These are phyloP conservation scores for Labroides dimidiatus DNA, from an alignment of 2,797 vertebrate genomes.

Conservation along the genomic window DNA sequence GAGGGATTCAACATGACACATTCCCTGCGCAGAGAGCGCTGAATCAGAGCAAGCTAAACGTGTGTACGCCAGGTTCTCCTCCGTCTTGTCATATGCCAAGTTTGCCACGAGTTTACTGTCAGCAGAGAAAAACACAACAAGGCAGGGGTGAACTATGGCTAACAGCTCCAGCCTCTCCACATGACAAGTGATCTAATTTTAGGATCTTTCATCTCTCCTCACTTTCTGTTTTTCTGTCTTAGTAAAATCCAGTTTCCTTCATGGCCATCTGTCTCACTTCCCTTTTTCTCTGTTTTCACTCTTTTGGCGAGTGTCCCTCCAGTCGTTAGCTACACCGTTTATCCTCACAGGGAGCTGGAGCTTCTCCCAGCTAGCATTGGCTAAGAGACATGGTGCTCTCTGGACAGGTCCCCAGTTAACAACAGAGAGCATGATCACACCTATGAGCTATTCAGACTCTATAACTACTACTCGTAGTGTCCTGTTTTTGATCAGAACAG, in stretches of 20 bases:
- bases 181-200: constrained; percentile 18
- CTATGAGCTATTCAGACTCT: not conserved
- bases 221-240: constrained; percentile 19
- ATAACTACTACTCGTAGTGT: not conserved
- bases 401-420: not conserved
- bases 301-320: not conserved
- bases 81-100: constrained; percentile 26
- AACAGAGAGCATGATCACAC: not conserved
- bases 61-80: constrained; percentile 9
- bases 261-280: constrained; percentile 5
- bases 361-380: not conserved
- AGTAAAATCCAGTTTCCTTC: constrained; percentile 11
- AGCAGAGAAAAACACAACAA: constrained; percentile 3
- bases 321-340: not conserved
- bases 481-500: not conserved
- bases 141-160: not conserved
- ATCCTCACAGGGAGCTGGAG: not conserved
- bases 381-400: not conserved
- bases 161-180: not conserved
- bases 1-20: constrained; percentile 14
- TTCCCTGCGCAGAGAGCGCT: constrained; percentile 8
- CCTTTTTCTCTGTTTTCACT: not conserved
- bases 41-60: constrained; percentile 24
- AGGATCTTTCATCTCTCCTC: constrained; percentile 4
- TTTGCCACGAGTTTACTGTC: constrained; percentile 1